These are phyloP conservation scores for Indri indri DNA, from an alignment of 2,113 vertebrate species.

Conservation along the genomic window DNA sequence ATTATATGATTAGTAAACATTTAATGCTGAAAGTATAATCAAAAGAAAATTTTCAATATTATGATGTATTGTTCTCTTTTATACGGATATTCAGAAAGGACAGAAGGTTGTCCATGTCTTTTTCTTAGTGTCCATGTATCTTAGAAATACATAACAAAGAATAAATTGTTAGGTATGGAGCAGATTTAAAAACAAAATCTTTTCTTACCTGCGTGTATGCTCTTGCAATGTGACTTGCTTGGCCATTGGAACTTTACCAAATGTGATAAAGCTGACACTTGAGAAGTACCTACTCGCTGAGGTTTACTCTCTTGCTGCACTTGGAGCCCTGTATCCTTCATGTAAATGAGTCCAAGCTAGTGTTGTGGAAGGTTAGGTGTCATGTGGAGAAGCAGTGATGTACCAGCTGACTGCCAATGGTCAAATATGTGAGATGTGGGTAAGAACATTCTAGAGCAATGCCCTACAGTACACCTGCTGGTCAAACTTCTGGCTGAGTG, in stretches of 20 bases:
- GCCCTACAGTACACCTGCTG: no score
- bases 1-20: not conserved
- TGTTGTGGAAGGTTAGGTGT: not conserved
- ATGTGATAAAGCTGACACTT: not conserved
- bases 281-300: not conserved
- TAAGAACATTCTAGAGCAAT: not conserved
- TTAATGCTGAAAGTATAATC: slow-evolving; percentile 15
- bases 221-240: not conserved
- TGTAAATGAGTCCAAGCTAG: not conserved
- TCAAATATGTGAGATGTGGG: not conserved
- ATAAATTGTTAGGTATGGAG: not conserved
- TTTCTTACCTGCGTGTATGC: not conserved
- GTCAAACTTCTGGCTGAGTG: not conserved
- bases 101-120: not conserved
- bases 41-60: not conserved
- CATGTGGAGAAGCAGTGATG: not conserved
- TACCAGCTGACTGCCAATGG: not conserved
- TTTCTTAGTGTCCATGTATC: not conserved
- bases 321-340: not conserved
- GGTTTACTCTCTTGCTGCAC: not conserved
- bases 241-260: not conserved
- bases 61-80: not conserved
- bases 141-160: not conserved
- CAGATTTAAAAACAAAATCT: not conserved
- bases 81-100: not conserved